Evolutionary conservation across 2,113 vertebrate genomes (phyloP), one percentile per base, ranked within the genome.

Genomic region (Equus quagga): DNA sequence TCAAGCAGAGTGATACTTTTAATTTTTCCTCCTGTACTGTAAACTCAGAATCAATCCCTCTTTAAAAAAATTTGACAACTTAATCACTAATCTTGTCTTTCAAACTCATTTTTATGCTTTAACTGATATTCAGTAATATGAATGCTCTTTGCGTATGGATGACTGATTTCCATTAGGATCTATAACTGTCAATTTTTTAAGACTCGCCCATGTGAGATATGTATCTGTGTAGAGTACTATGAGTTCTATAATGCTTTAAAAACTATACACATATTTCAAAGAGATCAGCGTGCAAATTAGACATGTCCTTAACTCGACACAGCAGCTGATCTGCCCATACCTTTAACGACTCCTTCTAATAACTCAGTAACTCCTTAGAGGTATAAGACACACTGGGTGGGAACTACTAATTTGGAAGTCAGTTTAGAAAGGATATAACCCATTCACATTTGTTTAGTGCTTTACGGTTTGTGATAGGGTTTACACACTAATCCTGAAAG

Each of bases 41-140:
- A 82, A 93, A 95, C 23, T 58, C 69, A 14, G 95, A 92, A 94
- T 84, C 51, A 90, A 84, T 58, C 7, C 10, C 31, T 80, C 58
- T 56, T 21, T 12, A 33, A 70, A 60, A 67, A 85, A 46, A 49
- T 24, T 13, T 33, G 44, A 67, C 14, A 89, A 84, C 18, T 60
- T 26, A 88, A 70, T 54, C n/a, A 87, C 3, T 64, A 87, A 31
- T 46, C 73, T n/a, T 86, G 19, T 56, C 51, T 86, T 82, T 70
- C 31, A 90, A 76, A 89, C 18, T 65, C 31, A 80, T 65, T 81
- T 79, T 86, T 75, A 88, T 73, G 21, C 58, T 76, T 93, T 65
- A 60, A 49, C 19, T 72, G 21, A 69, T 18, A 14, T 31, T 78
- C 0, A 94, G 28, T 24, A 60, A 72, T 80, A 58, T 54, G 24